Evolutionary conservation across 2,113 vertebrate species (phyloP).

Genomic region (Alosa alosa): DNA sequence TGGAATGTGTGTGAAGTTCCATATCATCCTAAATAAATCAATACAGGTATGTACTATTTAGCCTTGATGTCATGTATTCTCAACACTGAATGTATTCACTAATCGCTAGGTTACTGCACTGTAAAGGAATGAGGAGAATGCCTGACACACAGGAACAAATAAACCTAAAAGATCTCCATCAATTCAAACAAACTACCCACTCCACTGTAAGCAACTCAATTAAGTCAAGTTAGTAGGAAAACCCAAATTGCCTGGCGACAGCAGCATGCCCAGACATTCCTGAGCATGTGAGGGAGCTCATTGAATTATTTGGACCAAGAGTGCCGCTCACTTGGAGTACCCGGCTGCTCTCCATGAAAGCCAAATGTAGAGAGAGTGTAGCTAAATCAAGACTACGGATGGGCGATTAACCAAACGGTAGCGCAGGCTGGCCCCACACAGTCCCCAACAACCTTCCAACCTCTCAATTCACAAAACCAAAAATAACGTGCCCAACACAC

Average conservation of each 20-base stretch:
- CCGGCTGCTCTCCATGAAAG: not conserved
- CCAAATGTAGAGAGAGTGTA: not conserved
- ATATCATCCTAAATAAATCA: not conserved
- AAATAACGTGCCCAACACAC: constrained; percentile 41
- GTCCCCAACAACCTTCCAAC: not conserved
- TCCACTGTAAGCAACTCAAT: not conserved
- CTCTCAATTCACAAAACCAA: constrained; percentile 19
- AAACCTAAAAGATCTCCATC: not conserved
- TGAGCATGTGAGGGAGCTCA: not conserved
- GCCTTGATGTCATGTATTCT: not conserved
- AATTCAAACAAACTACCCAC: not conserved
- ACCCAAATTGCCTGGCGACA: not conserved
- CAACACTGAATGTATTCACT: not conserved
- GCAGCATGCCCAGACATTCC: not conserved
- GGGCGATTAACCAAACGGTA: not conserved
- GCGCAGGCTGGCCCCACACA: not conserved
- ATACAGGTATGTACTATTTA: too few relatives aligned
- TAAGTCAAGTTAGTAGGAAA: constrained; percentile 2
- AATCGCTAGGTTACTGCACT: not conserved
- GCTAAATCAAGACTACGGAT: not conserved
- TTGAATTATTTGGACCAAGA: not conserved
- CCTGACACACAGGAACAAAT: not conserved
- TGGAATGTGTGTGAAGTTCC: not conserved
- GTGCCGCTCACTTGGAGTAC: not conserved
- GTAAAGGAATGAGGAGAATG: not conserved